A percentile compares a stretch with the other conserved stretches of the same genome.
Evolutionary conservation across 2,113 vertebrate species (phyloP).

Genomic region (Anarhynchus alexandrinus): DNA sequence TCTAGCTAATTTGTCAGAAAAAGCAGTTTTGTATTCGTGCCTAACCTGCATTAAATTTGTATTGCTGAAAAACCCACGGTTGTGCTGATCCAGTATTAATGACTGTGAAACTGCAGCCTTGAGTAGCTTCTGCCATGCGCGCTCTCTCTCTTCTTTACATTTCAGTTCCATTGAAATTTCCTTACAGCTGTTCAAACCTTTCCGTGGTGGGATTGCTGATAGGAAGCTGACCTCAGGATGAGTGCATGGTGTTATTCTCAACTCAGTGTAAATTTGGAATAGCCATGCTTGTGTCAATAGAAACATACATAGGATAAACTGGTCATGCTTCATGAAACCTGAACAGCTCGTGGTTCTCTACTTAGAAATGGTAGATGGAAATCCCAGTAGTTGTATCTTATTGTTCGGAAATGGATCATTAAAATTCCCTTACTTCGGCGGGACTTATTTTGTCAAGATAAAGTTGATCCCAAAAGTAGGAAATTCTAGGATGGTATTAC

Average conservation of each 20-base stretch:
- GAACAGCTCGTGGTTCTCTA: background rate
- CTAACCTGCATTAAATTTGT: background rate
- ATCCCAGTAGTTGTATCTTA: background rate
- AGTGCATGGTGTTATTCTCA: background rate
- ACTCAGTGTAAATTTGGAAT: background rate
- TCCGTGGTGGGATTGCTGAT: background rate
- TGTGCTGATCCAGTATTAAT: background rate
- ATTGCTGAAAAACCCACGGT: background rate
- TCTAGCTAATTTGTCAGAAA: background rate
- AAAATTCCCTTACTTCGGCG: background rate
- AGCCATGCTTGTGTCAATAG: rapidly evolving
- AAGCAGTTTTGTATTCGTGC: background rate
- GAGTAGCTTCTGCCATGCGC: background rate
- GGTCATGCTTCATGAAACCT: background rate
- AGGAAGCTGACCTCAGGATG: background rate
- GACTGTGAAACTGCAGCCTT: background rate
- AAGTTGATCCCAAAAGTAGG: background rate
- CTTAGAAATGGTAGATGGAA: background rate
- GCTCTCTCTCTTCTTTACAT: background rate
- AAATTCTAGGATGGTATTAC: background rate
- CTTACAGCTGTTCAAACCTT: background rate
- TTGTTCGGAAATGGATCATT: background rate
- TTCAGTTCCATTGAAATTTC: background rate
- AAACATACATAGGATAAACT: background rate
- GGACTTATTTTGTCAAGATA: background rate